These are phyloP conservation scores for Chromoteleia sp. DNA, from an alignment of 2,888 invertebrate species.

Conservation along the genomic window DNA sequence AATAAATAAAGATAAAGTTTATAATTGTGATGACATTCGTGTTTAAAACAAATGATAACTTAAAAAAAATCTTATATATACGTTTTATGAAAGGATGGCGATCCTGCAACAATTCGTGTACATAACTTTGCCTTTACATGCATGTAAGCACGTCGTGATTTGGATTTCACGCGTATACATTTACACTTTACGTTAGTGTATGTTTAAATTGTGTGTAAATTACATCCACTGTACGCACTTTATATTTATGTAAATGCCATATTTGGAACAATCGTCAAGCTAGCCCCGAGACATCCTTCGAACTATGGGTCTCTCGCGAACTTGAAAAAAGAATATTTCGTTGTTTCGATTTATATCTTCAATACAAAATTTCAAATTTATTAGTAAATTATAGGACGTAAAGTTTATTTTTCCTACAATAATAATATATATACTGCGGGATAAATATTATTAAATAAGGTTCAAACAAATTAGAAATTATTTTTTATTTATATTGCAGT, in stretches of 20 bases:
- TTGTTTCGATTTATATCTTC: constrained; percentile 58
- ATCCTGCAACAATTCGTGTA: constrained; percentile 42
- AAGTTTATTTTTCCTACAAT: too few species aligned
- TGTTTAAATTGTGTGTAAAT: constrained; percentile 56
- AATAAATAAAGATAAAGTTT: background rate
- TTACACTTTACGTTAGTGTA: constrained; percentile 58
- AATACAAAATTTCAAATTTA: background rate
- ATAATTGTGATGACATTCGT: background rate
- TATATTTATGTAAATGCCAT: constrained; percentile 57
- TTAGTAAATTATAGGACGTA: too few species aligned
- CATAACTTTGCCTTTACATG: constrained; percentile 39
- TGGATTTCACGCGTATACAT: constrained; percentile 58
- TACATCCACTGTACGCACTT: constrained; percentile 68
- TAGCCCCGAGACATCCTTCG: constrained; percentile 62
- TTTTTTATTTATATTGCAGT: too few species aligned
- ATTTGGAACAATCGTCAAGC: constrained; percentile 60
- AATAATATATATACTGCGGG: too few species aligned
- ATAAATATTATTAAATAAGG: too few species aligned
- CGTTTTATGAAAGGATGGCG: background rate
- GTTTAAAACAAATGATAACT: background rate
- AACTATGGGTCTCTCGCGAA: constrained; percentile 61
- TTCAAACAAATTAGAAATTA: too few species aligned
- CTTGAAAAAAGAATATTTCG: constrained; percentile 66
- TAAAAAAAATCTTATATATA: background rate
- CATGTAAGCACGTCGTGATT: constrained; percentile 58